phyloP scores from a whole-genome alignment of 1,140 invertebrate genomes.

The Notospermus geniculatus region DNA sequence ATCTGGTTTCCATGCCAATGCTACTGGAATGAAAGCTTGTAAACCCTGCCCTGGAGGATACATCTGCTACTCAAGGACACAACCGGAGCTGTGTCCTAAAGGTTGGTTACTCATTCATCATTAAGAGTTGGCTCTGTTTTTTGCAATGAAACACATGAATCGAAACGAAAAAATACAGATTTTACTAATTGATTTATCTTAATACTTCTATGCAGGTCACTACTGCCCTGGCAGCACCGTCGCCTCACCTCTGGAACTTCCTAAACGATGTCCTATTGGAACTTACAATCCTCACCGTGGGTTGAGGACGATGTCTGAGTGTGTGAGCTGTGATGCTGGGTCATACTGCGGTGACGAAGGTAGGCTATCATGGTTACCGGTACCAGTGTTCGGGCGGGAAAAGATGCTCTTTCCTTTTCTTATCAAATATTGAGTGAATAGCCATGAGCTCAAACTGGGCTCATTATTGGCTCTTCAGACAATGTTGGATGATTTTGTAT shows the following conservation, averaged over 20 bases:
- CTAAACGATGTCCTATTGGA: slow-evolving; percentile 35
- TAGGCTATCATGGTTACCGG: too few species aligned
- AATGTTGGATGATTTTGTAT: too few species aligned
- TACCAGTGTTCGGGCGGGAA: too few species aligned
- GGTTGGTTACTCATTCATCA: slow-evolving; percentile 29
- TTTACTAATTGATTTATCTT: too few species aligned
- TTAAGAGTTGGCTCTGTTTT: too few species aligned
- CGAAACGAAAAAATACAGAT: too few species aligned
- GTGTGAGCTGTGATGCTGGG: slow-evolving; percentile 39
- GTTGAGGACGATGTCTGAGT: slow-evolving; percentile 29
- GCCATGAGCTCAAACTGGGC: too few species aligned
- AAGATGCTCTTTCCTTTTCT: too few species aligned
- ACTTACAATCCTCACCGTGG: slow-evolving; percentile 39
- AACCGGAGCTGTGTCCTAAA: slow-evolving; percentile 41
- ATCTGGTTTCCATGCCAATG: slow-evolving; percentile 44
- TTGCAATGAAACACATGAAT: too few species aligned
- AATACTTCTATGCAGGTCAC: slow-evolving; percentile 41
- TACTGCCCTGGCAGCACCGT: slow-evolving; percentile 45
- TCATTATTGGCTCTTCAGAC: too few species aligned
- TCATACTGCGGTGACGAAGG: slow-evolving; percentile 34
- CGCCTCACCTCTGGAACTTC: slow-evolving; percentile 24
- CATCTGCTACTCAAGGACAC: slow-evolving; percentile 36
- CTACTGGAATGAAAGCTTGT: slow-evolving; percentile 38
- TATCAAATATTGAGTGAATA: too few species aligned
- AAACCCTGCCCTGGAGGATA: slow-evolving; percentile 41